Evolutionary conservation across 2,888 invertebrate species (phyloP).

Genomic region (Rhingia campestris): DNA sequence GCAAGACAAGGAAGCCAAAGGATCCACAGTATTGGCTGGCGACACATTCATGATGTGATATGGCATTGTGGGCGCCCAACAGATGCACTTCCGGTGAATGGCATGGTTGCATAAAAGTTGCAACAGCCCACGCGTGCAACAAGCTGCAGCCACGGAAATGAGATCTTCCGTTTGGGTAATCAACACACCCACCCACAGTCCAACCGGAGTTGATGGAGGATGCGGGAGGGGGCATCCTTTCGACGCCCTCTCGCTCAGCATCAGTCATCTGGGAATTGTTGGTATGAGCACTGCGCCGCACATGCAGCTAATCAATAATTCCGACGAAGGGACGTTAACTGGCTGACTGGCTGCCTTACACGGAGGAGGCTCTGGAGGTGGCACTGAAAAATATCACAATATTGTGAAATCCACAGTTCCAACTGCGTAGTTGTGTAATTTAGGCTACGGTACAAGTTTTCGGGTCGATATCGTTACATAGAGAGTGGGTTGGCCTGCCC

Average conservation of each 20-base stretch:
- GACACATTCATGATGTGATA: slow-evolving; percentile 45
- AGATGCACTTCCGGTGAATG: slow-evolving; percentile 66
- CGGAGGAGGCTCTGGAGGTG: slow-evolving; percentile 8
- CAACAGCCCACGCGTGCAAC: slow-evolving; percentile 62
- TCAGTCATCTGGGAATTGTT: slow-evolving; percentile 29
- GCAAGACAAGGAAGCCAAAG: background rate
- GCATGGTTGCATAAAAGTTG: slow-evolving; percentile 19
- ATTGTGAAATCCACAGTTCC: slow-evolving; percentile 62
- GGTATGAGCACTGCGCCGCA: slow-evolving; percentile 14
- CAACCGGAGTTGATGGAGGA: background rate
- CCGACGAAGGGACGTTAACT: slow-evolving; percentile 29
- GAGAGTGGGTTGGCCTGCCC: slow-evolving; percentile 28
- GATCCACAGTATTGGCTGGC: slow-evolving; percentile 8
- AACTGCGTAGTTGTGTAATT: slow-evolving; percentile 62
- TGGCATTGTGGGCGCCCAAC: slow-evolving; percentile 52
- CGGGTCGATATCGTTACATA: slow-evolving; percentile 56
- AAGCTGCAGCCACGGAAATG: slow-evolving; percentile 65
- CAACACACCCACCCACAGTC: slow-evolving; percentile 30
- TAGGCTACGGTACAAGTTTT: slow-evolving; percentile 56
- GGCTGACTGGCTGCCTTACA: too few relatives aligned
- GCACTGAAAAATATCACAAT: slow-evolving; percentile 58
- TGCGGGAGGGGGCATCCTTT: slow-evolving; percentile 17
- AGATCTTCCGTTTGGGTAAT: slow-evolving; percentile 54
- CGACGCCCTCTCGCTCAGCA: slow-evolving; percentile 36
- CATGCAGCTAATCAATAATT: slow-evolving; percentile 64